phyloP scores from a whole-genome alignment of 2,888 invertebrate species.

The Patella depressa region DNA sequence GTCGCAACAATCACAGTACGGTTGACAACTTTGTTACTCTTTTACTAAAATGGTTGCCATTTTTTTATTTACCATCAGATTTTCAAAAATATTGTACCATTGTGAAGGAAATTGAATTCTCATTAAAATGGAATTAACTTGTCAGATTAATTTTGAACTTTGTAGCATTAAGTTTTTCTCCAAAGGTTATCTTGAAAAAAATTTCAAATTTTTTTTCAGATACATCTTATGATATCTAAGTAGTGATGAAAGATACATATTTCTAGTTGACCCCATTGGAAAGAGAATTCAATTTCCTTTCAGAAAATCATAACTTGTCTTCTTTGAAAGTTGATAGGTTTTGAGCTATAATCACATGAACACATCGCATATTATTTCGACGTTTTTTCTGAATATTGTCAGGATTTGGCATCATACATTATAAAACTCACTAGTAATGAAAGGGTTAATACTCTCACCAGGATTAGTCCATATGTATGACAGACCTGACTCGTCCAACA shows the following conservation, averaged over 20 bases:
- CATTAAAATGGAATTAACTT: neutral
- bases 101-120: neutral
- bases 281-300: slow-evolving; percentile 1
- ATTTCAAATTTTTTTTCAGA: too few relatives aligned
- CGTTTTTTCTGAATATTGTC: slow-evolving; percentile 1
- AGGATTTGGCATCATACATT: neutral
- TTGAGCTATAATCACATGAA: neutral
- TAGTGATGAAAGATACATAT: too few relatives aligned
- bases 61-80: neutral
- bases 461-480: too few relatives aligned
- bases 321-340: neutral
- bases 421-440: neutral
- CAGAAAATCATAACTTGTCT: slow-evolving; percentile 8
- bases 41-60: neutral
- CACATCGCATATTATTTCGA: neutral
- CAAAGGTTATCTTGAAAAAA: neutral
- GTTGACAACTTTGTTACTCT: too few relatives aligned
- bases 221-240: too few relatives aligned
- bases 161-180: slow-evolving; percentile 2
- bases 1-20: too few relatives aligned
- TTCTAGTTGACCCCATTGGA: neutral
- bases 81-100: slow-evolving; percentile 1
- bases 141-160: neutral
- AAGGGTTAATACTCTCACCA: too few relatives aligned
- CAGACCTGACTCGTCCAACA: too few relatives aligned